Evolutionary conservation across 2,888 invertebrate genomes (phyloP), one percentile per base, ranked within the genome.

Genomic region (Pachycephus smyrnensis): DNA sequence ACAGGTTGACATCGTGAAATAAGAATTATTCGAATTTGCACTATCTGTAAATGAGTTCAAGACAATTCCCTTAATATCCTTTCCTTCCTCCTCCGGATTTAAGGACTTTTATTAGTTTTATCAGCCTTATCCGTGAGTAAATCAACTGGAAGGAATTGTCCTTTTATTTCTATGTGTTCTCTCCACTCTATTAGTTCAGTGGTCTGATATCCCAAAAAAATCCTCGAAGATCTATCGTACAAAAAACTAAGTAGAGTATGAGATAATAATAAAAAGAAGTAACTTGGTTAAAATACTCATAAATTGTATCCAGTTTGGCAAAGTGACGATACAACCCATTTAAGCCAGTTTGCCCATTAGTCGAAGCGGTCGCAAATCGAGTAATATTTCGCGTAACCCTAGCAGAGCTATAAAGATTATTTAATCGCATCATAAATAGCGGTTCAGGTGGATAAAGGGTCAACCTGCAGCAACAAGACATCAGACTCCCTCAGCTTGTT

Each of bases 401-500:
- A 23, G 30, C 30, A 30, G 15, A 30, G 71, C 33, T n/a, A 74
- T 69, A 30, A 75, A 77, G n/a, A 75, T 31, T 32, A 75, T 35
- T 75, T 74, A 40, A 77, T 77, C 33, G n/a, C 35, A 37, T 55
- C 68, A 55, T 32, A 55, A 73, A 37, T 30, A 33, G 35, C 32
- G 36, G 68, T 55, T 23, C 40, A 36, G 68, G 69, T 37, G 73
- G 31, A 36, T 75, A 69, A 30, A 68, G 31, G 36, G 35, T 55
- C 12, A 75, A 36, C 33, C 69, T 55, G 73, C 31, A 68, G 40
- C 33, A 33, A 68, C n/a, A 23, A n/a, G 55, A 55, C 55, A 55
- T 77, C 77, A 77, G 73, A 77, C 69, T 77, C 74, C 69, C 77
- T 73, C 77, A 77, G 77, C 73, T 77, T 73, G 74, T 77, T 73